These are phyloP conservation scores for Tridacna gigas DNA, from an alignment of 2,888 invertebrate species.

Conservation along the genomic window DNA sequence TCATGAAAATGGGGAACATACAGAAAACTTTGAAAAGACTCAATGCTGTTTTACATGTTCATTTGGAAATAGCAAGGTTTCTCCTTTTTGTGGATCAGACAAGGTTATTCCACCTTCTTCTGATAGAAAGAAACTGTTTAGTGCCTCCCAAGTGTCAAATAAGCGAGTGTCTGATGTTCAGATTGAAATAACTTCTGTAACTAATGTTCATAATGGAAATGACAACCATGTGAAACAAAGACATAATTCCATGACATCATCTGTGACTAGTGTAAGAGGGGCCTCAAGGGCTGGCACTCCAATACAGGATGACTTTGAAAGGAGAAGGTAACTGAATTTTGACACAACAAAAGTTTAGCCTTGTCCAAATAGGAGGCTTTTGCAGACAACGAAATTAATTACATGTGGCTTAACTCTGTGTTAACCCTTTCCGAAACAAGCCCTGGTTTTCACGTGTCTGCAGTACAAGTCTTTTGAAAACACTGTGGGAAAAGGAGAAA, in stretches of 20 bases:
- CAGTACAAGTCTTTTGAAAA: no score
- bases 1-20: slow-evolving; percentile 32
- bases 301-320: slow-evolving; percentile 64
- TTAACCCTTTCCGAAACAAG: no score
- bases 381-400: no score
- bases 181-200: slow-evolving; percentile 56
- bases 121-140: slow-evolving; percentile 49
- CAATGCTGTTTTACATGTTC: slow-evolving; percentile 62
- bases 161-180: slow-evolving; percentile 58
- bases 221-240: slow-evolving; percentile 26
- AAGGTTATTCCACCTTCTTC: slow-evolving; percentile 36
- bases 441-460: no score
- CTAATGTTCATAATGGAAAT: slow-evolving; percentile 18
- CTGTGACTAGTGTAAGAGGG: slow-evolving; percentile 64
- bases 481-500: no score
- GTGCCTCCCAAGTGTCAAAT: slow-evolving; percentile 50
- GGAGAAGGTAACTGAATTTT: slow-evolving; percentile 52
- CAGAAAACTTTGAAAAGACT: slow-evolving; percentile 49
- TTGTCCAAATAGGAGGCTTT: no score
- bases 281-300: slow-evolving; percentile 68
- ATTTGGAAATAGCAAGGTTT: slow-evolving; percentile 64
- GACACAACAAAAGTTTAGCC: no score
- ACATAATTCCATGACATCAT: slow-evolving; percentile 61
- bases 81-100: slow-evolving; percentile 67
- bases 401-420: no score